Percentiles rank a stretch among this genome's conserved stretches.
Conservation (phyloP, 2,888 invertebrate species). For the Disparrhopalites patrizii region DNA sequence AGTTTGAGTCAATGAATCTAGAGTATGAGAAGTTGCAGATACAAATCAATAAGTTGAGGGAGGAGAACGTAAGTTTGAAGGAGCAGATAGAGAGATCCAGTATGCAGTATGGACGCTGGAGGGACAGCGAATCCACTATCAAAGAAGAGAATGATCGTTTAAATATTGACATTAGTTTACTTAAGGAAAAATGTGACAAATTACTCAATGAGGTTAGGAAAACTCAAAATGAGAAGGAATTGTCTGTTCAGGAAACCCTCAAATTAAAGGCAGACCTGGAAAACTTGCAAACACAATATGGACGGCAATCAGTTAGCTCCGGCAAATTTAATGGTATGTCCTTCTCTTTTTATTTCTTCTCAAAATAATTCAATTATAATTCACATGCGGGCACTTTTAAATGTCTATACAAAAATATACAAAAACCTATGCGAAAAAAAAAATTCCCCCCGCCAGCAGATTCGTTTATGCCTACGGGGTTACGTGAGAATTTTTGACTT, state of each 20-base stretch:
- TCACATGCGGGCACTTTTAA: background rate
- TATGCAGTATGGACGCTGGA: slow-evolving; percentile 75
- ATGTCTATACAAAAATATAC: background rate
- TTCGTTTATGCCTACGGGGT: too few relatives aligned
- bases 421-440: background rate
- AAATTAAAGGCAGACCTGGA: slow-evolving; percentile 83
- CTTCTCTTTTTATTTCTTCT: background rate
- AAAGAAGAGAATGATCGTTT: slow-evolving; percentile 55
- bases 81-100: slow-evolving; percentile 56
- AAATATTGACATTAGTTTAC: slow-evolving; percentile 38
- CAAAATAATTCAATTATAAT: background rate
- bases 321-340: slow-evolving; percentile 23
- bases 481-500: too few relatives aligned
- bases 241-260: slow-evolving; percentile 65
- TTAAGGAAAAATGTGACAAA: slow-evolving; percentile 32
- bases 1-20: slow-evolving; percentile 29
- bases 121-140: slow-evolving; percentile 86
- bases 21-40: slow-evolving; percentile 31
- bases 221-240: slow-evolving; percentile 26
- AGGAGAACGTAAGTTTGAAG: slow-evolving; percentile 26
- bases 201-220: slow-evolving; percentile 26
- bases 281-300: slow-evolving; percentile 77
- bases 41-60: slow-evolving; percentile 27
- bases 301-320: slow-evolving; percentile 67
- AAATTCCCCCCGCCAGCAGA: background rate